Percentiles rank a stretch among this genome's conserved stretches.
phyloP scores from a whole-genome alignment of 2,113 vertebrate species.

The Lampris incognitus region DNA sequence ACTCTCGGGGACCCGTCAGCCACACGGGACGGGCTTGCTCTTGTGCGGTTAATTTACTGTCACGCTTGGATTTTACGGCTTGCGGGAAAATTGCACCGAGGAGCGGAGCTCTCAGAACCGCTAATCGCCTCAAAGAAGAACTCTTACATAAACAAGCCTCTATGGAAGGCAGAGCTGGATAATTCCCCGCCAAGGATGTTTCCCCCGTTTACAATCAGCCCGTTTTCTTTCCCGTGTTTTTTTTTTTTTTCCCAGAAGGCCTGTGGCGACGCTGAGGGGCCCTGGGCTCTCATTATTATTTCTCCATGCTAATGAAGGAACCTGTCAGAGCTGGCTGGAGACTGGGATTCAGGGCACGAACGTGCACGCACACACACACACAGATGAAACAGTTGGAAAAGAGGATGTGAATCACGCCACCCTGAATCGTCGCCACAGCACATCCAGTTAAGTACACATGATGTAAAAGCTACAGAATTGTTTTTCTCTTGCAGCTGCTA shows the following conservation, averaged over 20 bases:
- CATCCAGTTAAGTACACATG: conserved; percentile 56
- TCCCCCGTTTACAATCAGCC: conserved; percentile 10
- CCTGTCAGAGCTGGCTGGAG: conserved; percentile 23
- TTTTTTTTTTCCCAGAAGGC: conserved; percentile 32
- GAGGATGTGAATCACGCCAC: conserved; percentile 5
- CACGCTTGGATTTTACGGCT: conserved; percentile 51
- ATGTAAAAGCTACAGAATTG: conserved; percentile 51
- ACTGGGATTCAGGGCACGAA: conserved; percentile 48
- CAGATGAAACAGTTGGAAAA: conserved; percentile 7
- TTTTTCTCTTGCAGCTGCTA: conserved; percentile 45
- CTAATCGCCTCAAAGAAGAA: conserved; percentile 46
- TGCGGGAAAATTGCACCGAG: conserved; percentile 42
- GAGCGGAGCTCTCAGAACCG: conserved; percentile 57
- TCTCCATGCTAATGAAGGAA: conserved; percentile 58
- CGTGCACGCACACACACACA: conserved; percentile 2
- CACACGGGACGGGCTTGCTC: conserved; percentile 31
- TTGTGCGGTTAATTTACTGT: conserved; percentile 63
- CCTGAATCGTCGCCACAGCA: background rate
- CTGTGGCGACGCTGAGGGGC: conserved; percentile 21
- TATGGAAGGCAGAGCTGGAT: conserved; percentile 28
- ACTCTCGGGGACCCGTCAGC: conserved; percentile 46
- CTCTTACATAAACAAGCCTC: conserved; percentile 55
- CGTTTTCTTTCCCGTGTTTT: conserved; percentile 34
- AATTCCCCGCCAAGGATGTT: conserved; percentile 21
- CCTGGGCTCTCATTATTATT: conserved; percentile 53